A percentile compares a stretch with the other conserved stretches of the same genome.
Conservation (phyloP, 2,113 vertebrate genomes). For the Leucoraja erinaceus region DNA sequence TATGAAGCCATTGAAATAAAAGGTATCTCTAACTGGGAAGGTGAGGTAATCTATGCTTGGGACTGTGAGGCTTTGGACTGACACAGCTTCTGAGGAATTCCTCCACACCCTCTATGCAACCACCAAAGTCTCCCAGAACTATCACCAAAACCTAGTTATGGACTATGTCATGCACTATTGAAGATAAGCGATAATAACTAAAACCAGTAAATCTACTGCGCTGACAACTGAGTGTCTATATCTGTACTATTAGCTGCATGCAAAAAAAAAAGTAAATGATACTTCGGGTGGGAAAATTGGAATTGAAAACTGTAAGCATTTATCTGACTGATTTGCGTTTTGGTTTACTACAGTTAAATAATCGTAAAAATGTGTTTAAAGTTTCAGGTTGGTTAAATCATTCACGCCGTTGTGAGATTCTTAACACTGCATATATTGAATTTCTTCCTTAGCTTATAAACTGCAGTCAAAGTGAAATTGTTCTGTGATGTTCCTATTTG, state of each 20-base stretch:
- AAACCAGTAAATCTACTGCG: slow-evolving; percentile 1
- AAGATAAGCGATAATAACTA: slow-evolving; percentile 29
- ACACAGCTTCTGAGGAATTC: background rate
- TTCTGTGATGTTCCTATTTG: background rate
- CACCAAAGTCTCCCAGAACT: background rate
- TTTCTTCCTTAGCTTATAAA: background rate
- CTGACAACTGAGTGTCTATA: slow-evolving; percentile 11
- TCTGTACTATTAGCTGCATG: slow-evolving; percentile 31
- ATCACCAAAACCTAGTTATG: slow-evolving; percentile 27
- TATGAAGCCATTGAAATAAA: slow-evolving; percentile 6
- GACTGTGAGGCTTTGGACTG: background rate
- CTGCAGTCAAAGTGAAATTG: background rate
- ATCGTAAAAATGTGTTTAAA: slow-evolving; percentile 31
- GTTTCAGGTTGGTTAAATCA: slow-evolving; percentile 11
- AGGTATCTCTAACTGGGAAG: background rate
- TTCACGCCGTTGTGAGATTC: background rate
- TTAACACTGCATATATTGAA: background rate
- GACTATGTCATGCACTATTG: slow-evolving; percentile 2
- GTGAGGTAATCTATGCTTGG: background rate
- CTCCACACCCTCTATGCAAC: background rate
- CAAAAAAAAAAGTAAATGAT: slow-evolving; percentile 27
- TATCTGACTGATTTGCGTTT: background rate
- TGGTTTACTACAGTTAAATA: background rate
- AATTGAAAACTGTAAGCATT: background rate
- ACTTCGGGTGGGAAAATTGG: slow-evolving; percentile 32